phyloP scores from a whole-genome alignment of 2,113 vertebrate genomes.

The Lethenteron reissneri region DNA sequence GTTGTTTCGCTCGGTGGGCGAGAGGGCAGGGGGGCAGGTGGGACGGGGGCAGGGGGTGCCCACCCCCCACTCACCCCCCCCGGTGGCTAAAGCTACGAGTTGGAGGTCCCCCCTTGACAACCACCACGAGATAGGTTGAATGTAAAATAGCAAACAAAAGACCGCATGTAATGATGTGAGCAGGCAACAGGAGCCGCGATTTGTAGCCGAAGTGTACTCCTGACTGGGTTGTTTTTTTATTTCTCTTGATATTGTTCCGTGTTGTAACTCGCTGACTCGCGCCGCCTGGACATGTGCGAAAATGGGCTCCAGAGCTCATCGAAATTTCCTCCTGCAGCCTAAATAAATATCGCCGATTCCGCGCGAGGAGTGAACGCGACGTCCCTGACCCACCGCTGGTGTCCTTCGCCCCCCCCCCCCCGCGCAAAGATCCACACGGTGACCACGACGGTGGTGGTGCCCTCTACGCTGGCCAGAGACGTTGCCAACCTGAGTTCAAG shows the following conservation, averaged over 20 bases:
- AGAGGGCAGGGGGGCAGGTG: neutral
- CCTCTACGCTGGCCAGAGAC: neutral
- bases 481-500: neutral
- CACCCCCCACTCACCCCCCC: neutral
- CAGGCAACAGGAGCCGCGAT: no score
- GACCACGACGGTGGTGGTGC: constrained; percentile 21
- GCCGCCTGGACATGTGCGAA: neutral
- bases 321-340: neutral
- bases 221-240: neutral
- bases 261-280: neutral
- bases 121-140: no score
- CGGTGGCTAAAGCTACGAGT: no score
- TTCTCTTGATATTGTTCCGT: neutral
- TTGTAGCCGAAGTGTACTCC: no score
- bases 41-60: neutral
- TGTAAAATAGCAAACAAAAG: no score
- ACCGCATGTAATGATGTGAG: no score
- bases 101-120: no score
- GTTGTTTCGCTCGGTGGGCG: neutral
- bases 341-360: neutral
- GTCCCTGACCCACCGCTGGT: neutral
- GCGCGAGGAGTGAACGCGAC: no score
- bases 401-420: neutral
- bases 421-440: constrained; percentile 33
- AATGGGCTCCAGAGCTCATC: neutral